These are phyloP conservation scores for Gymnogyps californianus DNA, from an alignment of 2,113 vertebrate species.

Conservation along the genomic window DNA sequence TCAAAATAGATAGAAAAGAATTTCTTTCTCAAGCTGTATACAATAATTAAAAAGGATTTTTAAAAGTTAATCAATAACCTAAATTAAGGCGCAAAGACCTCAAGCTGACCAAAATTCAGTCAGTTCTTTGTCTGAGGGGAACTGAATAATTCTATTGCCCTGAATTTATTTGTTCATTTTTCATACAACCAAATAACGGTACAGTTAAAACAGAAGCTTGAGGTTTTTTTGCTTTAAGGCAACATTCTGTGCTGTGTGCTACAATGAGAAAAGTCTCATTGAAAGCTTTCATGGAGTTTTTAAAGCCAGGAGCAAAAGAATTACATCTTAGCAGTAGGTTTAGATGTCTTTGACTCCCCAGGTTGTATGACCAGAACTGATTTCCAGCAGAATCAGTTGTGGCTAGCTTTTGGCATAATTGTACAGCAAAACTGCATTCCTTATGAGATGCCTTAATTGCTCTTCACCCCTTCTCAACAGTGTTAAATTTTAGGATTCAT, in stretches of 20 bases:
- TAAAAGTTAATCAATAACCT: not conserved
- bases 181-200: not conserved
- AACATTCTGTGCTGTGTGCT: not conserved
- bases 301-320: not conserved
- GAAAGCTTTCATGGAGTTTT: not conserved
- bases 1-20: not conserved
- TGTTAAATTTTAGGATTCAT: not conserved
- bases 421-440: not conserved
- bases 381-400: not conserved
- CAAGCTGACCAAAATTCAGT: not conserved
- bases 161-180: not conserved
- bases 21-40: not conserved
- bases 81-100: not conserved
- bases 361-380: not conserved
- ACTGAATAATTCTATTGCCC: not conserved
- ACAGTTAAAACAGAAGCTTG: not conserved
- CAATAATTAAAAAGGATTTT: not conserved
- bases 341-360: not conserved
- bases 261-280: not conserved
- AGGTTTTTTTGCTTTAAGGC: not conserved
- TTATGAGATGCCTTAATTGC: not conserved
- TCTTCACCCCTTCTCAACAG: not conserved
- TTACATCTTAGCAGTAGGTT: not conserved
- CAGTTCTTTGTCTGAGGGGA: not conserved
- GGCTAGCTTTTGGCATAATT: not conserved